Evolutionary conservation across 2,888 invertebrate genomes (phyloP).

Genomic region (Calameuta filiformis): DNA sequence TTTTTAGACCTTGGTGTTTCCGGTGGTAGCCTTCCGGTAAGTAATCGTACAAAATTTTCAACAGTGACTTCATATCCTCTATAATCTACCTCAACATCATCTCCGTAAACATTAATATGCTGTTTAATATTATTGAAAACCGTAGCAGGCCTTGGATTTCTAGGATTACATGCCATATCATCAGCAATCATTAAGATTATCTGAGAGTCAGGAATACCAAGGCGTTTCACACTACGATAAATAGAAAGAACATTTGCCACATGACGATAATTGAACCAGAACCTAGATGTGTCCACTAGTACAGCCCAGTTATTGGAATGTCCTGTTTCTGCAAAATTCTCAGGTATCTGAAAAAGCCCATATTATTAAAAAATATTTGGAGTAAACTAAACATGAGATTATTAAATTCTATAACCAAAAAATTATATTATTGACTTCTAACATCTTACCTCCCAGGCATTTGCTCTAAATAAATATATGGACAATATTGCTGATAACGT

Average conservation of each 20-base stretch:
- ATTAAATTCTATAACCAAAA: background rate
- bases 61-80: conserved; percentile 96
- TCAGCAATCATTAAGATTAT: conserved; percentile 99
- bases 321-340: conserved; percentile 72
- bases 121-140: conserved; percentile 98
- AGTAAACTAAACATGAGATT: background rate
- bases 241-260: conserved; percentile 98
- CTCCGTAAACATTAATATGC: conserved; percentile 98
- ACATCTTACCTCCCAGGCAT: background rate
- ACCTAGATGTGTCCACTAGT: conserved; percentile 96
- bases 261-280: conserved; percentile 99
- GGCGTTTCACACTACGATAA: conserved; percentile 95
- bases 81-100: conserved; percentile 99
- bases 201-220: conserved; percentile 99
- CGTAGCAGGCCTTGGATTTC: conserved; percentile 97
- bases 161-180: conserved; percentile 99
- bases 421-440: background rate
- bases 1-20: conserved; percentile 96
- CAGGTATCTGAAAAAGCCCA: conserved; percentile 64
- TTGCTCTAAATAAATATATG: background rate
- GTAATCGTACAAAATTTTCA: conserved; percentile 95
- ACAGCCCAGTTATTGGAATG: conserved; percentile 99
- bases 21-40: conserved; percentile 92
- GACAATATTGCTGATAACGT: background rate
- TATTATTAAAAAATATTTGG: background rate